Evolutionary conservation across 2,113 vertebrate species (phyloP), one percentile per base, ranked within the genome.

Genomic region (Raja brachyura): DNA sequence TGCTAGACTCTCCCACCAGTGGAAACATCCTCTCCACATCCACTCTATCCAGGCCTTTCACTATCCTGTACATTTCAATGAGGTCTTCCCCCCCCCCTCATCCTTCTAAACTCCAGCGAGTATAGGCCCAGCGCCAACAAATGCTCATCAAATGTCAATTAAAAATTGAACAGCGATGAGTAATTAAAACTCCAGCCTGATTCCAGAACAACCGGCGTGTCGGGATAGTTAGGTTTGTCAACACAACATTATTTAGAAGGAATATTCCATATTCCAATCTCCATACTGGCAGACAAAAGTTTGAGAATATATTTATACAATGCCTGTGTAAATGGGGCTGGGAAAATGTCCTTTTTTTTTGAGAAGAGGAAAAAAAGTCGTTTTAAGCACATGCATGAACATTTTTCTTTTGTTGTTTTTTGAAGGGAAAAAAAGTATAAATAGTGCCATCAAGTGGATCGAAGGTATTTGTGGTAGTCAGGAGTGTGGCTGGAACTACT

Each of bases 251-350:
- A 31, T 18, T 88, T 31, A 8, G 48, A 54, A 63, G 14, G 14
- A 14, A 31, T 1, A 16, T 31, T 77, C n/a, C 61, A n/a, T 31
- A 0, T 88, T 88, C 63, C 83, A 88, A 18, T 63, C 59, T 6
- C 63, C 59, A 33, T 88, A 28, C n/a, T 31, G 6, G 28, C 81
- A 28, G 54, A 28, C 81, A 61, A 83, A 88, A 48, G 39, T n/a
- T 13, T 88, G 61, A 56, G 63, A 88, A 63, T 63, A 63, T n/a
- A 63, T n/a, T 61, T 88, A 63, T 88, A 16, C n/a, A 70, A 25
- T 92, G 90, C 90, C 90, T 92, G 90, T 92, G 90, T 92, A 92
- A 92, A 70, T 92, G 90, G 90, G 90, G 90, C 90, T 92, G 31
- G 68, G 48, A 68, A 92, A 73, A 61, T 68, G 90, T 92, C 90